phyloP scores from a whole-genome alignment of 2,797 vertebrate genomes.

The Microcaecilia unicolor region DNA sequence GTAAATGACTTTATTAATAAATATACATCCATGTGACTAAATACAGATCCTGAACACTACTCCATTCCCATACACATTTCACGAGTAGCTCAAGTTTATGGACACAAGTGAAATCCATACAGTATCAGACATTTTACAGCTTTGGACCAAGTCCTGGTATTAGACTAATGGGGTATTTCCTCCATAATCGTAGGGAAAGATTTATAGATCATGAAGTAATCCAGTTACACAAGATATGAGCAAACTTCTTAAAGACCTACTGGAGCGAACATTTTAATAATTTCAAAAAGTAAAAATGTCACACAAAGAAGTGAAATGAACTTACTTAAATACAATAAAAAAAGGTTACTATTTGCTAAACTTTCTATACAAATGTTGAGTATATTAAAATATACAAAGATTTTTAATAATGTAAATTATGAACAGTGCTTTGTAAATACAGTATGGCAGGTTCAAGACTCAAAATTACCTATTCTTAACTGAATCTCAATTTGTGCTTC shows the following conservation, averaged over 20 bases:
- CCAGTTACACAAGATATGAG: slow-evolving; percentile 21
- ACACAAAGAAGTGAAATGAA: slow-evolving; percentile 23
- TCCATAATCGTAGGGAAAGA: slow-evolving; percentile 38
- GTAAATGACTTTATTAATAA: slow-evolving; percentile 72
- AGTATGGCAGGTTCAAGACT: no score
- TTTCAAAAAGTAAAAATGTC: slow-evolving; percentile 33
- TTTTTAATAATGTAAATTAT: no score
- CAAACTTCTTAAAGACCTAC: slow-evolving; percentile 16
- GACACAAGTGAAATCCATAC: slow-evolving; percentile 67
- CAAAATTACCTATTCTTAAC: no score
- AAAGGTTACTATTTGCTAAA: slow-evolving; percentile 42
- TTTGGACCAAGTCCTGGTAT: slow-evolving; percentile 55
- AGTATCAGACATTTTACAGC: slow-evolving; percentile 69
- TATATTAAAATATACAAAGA: slow-evolving; percentile 39
- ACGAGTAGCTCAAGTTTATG: slow-evolving; percentile 69
- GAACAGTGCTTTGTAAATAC: no score
- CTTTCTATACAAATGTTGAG: slow-evolving; percentile 43
- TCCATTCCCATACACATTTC: slow-evolving; percentile 71
- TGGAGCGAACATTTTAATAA: slow-evolving; percentile 13
- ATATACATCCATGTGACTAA: slow-evolving; percentile 71
- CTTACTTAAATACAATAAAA: slow-evolving; percentile 32
- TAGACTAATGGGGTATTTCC: slow-evolving; percentile 39
- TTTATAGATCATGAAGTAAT: slow-evolving; percentile 43
- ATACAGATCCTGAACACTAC: slow-evolving; percentile 70
- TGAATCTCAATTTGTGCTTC: no score